A percentile compares a stretch with the other conserved stretches of the same genome.
Conservation (phyloP, 1,140 invertebrate species). For the Babylonia areolata region DNA sequence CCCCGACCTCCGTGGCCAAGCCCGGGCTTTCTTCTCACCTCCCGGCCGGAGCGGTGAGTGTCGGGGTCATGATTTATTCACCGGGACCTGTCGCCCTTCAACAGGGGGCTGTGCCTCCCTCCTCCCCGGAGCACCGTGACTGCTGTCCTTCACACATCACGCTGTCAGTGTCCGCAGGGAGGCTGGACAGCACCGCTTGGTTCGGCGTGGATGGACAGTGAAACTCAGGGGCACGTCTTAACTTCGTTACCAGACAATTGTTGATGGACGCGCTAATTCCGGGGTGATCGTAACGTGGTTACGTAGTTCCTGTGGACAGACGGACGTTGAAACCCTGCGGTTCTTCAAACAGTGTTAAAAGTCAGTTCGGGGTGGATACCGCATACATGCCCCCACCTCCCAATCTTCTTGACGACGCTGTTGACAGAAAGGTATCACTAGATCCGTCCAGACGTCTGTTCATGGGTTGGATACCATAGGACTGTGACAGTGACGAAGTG, state of each 20-base stretch:
- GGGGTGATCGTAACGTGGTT: not conserved
- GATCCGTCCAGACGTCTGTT: no score
- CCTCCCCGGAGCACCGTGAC: not conserved
- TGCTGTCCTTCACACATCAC: not conserved
- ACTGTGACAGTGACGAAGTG: no score
- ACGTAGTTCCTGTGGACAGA: not conserved
- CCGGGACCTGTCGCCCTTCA: not conserved
- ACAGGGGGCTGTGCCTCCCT: not conserved
- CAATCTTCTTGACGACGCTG: no score
- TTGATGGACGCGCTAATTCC: not conserved
- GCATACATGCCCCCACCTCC: no score
- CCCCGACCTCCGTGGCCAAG: not conserved
- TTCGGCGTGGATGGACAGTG: not conserved
- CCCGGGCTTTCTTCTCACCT: not conserved
- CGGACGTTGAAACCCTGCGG: not conserved
- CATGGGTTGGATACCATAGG: no score
- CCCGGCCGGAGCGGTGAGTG: not conserved
- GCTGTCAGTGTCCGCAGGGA: not conserved
- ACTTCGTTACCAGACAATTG: not conserved
- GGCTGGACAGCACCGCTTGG: not conserved
- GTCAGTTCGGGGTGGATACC: not conserved
- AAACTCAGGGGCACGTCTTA: not conserved
- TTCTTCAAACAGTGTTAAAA: no score
- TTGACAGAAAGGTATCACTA: no score
- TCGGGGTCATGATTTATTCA: constrained; percentile 9